phyloP scores from a whole-genome alignment of 2,797 vertebrate species.

The Notoglanidium macrostoma region DNA sequence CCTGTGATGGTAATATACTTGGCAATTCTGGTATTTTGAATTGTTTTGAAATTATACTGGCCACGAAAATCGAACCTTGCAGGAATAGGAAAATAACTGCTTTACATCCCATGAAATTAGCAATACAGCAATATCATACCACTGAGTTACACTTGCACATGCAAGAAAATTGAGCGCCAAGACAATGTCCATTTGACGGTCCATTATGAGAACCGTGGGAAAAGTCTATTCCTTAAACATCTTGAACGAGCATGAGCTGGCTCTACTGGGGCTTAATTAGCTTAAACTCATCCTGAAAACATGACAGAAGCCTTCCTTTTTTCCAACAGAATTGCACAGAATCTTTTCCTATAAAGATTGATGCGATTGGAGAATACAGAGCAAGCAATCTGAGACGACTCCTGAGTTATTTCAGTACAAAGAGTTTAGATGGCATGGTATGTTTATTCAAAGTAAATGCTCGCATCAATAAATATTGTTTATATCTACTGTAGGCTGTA shows the following conservation, averaged over 20 bases:
- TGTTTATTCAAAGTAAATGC: slow-evolving; percentile 1
- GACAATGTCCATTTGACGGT: neutral
- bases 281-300: neutral
- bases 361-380: neutral
- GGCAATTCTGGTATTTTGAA: neutral
- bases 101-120: neutral
- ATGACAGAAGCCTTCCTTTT: neutral
- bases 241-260: neutral
- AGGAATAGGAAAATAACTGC: neutral
- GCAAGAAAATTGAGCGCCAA: neutral
- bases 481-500: neutral
- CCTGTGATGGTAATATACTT: neutral
- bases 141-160: neutral
- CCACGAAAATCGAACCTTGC: neutral
- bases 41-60: neutral
- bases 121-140: neutral
- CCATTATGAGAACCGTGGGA: slow-evolving; percentile 18
- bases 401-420: neutral
- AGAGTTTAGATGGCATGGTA: neutral
- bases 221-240: neutral
- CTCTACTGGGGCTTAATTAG: slow-evolving; percentile 13
- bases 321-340: neutral
- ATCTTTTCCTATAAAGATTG: neutral
- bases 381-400: neutral
- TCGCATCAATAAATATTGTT: neutral